Percentiles rank a stretch among this genome's conserved stretches.
These are phyloP conservation scores for Ectobius pallidus DNA, from an alignment of 2,888 invertebrate genomes.

Conservation along the genomic window DNA sequence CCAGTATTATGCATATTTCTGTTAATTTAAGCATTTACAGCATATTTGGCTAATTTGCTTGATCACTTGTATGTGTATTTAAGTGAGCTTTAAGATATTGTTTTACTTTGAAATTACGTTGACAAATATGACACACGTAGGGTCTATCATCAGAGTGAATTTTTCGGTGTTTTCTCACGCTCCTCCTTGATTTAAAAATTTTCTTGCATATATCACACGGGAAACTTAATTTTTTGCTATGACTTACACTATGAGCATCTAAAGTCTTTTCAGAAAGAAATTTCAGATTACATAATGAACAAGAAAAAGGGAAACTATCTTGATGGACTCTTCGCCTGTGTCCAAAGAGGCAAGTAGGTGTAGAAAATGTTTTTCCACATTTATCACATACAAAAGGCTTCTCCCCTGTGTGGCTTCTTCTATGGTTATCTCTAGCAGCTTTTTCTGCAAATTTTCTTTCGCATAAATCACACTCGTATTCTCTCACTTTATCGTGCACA, in stretches of 20 bases:
- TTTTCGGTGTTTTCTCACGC: not conserved
- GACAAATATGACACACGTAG: slow-evolving; percentile 5
- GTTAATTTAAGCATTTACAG: no score
- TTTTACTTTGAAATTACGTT: not conserved
- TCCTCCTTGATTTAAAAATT: not conserved
- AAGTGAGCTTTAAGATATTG: not conserved
- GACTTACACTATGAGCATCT: slow-evolving; percentile 60
- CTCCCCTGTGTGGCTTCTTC: slow-evolving; percentile 52
- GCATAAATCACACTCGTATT: slow-evolving; percentile 10
- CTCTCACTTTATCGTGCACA: slow-evolving; percentile 3
- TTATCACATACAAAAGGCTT: slow-evolving; percentile 54
- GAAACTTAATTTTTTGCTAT: slow-evolving; percentile 62
- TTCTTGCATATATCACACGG: slow-evolving; percentile 58
- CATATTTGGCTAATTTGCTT: no score
- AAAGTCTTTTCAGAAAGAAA: slow-evolving; percentile 62
- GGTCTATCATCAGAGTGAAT: slow-evolving; percentile 10
- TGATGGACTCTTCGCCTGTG: slow-evolving; percentile 66
- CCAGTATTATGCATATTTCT: no score
- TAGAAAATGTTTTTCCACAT: slow-evolving; percentile 64
- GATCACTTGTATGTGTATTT: not conserved
- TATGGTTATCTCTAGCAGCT: slow-evolving; percentile 55
- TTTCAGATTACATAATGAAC: slow-evolving; percentile 62
- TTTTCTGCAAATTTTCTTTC: slow-evolving; percentile 54
- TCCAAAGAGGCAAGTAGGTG: slow-evolving; percentile 67
- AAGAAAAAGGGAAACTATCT: slow-evolving; percentile 51